A percentile compares a stretch with the other conserved stretches of the same genome.
Evolutionary conservation across 2,113 vertebrate species (phyloP).

Genomic region (Copsychus sechellarum): DNA sequence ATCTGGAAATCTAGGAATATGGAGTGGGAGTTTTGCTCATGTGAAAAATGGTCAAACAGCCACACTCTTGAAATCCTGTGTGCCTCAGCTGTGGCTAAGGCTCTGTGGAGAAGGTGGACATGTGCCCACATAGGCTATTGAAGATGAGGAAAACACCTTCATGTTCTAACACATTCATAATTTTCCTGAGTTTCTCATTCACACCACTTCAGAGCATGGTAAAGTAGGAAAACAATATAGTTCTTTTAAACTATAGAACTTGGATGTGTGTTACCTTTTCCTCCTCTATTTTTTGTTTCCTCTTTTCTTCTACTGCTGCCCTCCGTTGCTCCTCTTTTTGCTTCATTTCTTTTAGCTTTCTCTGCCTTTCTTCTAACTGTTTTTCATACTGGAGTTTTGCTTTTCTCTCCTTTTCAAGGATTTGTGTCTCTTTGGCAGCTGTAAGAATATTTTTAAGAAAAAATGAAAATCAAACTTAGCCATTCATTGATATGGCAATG

Average conservation of each 20-base stretch:
- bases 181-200: not conserved
- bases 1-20: not conserved
- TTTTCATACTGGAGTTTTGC: conserved; percentile 88
- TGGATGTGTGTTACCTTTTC: conserved; percentile 80
- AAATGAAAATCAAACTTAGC: not conserved
- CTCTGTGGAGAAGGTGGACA: not conserved
- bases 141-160: not conserved
- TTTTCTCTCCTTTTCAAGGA: conserved; percentile 91
- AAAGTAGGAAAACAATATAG: not conserved
- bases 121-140: rapidly evolving
- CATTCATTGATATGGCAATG: not conserved
- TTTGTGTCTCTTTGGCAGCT: conserved; percentile 88
- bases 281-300: conserved; percentile 88
- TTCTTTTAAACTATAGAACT: not conserved
- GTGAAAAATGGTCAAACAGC: not conserved
- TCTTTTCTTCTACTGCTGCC: conserved; percentile 88
- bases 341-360: conserved; percentile 87
- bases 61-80: not conserved
- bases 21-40: not conserved
- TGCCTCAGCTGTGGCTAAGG: not conserved
- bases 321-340: conserved; percentile 89
- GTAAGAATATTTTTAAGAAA: conserved; percentile 1
- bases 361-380: conserved; percentile 90
- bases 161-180: not conserved
- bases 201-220: not conserved